phyloP scores from a whole-genome alignment of 2,113 vertebrate genomes.

The Leucosticte australis region DNA sequence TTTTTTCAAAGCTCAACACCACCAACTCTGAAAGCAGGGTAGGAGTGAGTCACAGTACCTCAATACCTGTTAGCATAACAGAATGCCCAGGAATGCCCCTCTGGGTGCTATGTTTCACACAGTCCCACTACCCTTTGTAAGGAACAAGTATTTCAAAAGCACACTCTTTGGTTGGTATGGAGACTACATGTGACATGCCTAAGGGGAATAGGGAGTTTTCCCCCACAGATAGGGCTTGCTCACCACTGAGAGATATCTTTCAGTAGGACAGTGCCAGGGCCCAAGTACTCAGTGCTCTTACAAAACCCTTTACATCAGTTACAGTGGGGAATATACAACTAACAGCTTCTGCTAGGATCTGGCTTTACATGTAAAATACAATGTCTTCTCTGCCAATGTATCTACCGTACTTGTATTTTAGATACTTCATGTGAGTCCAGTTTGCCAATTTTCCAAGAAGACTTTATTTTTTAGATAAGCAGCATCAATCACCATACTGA shows the following conservation, averaged over 20 bases:
- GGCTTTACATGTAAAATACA: background rate
- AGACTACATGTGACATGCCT: background rate
- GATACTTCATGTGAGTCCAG: background rate
- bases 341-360: background rate
- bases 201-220: background rate
- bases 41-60: background rate
- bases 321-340: background rate
- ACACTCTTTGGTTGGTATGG: background rate
- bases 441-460: background rate
- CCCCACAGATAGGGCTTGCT: background rate
- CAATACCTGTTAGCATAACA: background rate
- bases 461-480: background rate
- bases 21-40: background rate
- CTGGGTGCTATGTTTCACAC: background rate
- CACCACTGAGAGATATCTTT: background rate
- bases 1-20: background rate
- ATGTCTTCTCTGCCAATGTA: background rate
- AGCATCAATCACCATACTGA: background rate
- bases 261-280: background rate
- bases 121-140: background rate
- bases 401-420: background rate
- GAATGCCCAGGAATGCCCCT: background rate
- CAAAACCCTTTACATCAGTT: background rate
- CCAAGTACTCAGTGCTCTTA: background rate
- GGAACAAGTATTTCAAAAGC: background rate